Conservation (phyloP, 2,113 vertebrate species). For the Balaeniceps rex region DNA sequence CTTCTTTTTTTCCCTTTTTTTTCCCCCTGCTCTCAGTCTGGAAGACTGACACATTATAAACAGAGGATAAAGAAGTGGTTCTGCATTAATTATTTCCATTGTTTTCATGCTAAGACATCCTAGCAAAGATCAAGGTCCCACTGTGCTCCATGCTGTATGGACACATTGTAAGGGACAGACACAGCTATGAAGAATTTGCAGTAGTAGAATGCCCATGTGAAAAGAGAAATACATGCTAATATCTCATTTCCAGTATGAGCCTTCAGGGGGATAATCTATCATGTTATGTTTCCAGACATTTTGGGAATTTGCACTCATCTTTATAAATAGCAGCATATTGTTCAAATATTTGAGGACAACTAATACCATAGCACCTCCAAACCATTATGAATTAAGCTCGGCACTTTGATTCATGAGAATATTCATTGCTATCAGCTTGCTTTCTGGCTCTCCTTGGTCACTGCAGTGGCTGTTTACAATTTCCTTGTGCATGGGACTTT, state of each 20-base stretch:
- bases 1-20: accelerated
- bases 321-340: not conserved
- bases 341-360: not conserved
- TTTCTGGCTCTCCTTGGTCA: not conserved
- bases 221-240: not conserved
- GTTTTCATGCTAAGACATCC: not conserved
- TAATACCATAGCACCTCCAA: not conserved
- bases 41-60: not conserved
- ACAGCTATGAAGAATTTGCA: not conserved
- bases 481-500: not conserved
- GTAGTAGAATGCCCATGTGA: not conserved
- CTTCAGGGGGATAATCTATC: not conserved
- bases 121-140: not conserved
- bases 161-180: not conserved
- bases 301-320: not conserved
- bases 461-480: not conserved
- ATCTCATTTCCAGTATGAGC: not conserved
- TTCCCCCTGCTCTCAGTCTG: not conserved
- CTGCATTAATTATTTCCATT: not conserved
- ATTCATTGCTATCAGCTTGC: not conserved
- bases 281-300: not conserved
- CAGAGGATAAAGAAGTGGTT: not conserved
- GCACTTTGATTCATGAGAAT: not conserved
- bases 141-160: not conserved
- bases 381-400: not conserved